Base-by-base conservation (phyloP, 1,140 invertebrate genomes). In the Thaumatotibia leucotreta region DNA sequence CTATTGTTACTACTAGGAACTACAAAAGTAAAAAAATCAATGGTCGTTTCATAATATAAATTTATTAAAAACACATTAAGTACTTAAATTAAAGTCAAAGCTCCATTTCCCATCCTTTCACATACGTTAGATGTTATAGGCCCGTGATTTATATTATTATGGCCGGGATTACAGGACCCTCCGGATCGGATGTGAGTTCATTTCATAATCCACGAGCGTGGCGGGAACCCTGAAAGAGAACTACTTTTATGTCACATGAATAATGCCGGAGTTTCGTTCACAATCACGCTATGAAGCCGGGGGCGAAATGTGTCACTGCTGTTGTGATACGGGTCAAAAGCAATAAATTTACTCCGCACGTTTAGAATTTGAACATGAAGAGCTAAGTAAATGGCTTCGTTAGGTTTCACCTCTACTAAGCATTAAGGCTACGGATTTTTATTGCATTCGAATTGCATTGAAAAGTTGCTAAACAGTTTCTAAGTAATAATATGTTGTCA, bases 331-430 rank as follows among this genome's bases (percentile, higher is more conserved):
- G 52, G 52, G 52, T 58, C 52, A 58, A 31, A 58, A 11, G 52
- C 27, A 58, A 58, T 58, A 58, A 58, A 58, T 58, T 58, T 58
- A 58, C 52, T 14, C 52, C 23, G 24, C 27, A n/a, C 52, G 52
- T 58, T 58, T 27, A 31, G 23, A 58, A 58, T 58, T 58, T 58
- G 9, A 14, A n/a, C n/a, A n/a, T n/a, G 27, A 58, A 58, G 29
- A 29, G 29, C 9, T 54, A 49, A 14, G 11, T n/a, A 10, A 54
- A 24, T 54, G 50, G 2, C 4, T 1, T n/a, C n/a, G n/a, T n/a
- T n/a, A 5, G 14, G n/a, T 17, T 39, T 39, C 35, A 5, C 11
- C 35, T 39, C 35, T 39, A 14, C 35, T 39, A 4, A 6, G n/a
- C 35, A 39, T 35, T 35, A 35, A 35, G 1, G 33, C 10, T 39